Base-by-base conservation (phyloP, 1,140 invertebrate genomes). In the Drosophila trapezifrons region DNA sequence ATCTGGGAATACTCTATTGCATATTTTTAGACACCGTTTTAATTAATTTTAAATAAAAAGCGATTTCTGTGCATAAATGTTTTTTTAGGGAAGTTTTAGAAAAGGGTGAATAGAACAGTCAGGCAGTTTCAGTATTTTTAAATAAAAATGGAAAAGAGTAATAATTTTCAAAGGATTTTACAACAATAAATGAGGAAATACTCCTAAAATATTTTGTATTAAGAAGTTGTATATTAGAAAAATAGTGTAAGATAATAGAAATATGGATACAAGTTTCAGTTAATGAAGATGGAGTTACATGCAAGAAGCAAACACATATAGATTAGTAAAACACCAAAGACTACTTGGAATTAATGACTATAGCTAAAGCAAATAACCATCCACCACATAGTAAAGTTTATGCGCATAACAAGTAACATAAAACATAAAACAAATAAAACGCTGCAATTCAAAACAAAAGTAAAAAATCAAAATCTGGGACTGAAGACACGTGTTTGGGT, bases 201-300 rank as follows among this genome's bases (percentile, higher is more conserved):
- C 15, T 32, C 2, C 17, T 54, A 15, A 9, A 15, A 6, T 15
- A 27, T 27, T 6, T 27, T 27, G 17, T 10, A 15, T 4, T 17
- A 52, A 51, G 15, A 9, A 27, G 10, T 37, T 9, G 17, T 1
- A 43, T 17, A 32, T 8, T n/a, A n/a, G 3, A 63, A 22, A 32
- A 17, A 25, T 6, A 12, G 32, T 37, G n/a, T 15, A 40, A 42
- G 38, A 17, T 2, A 9, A 15, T 1, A 43, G 8, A 10, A 17
- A 42, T 5, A n/a, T 15, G 6, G 22, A 13, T 45, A 15, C 3
- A 45, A 27, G 12, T 22, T 20, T 22, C 18, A 25, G 12, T 54
- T 27, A 25, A 57, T 54, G 46, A 18, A 22, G 12, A 67, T 76
- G 73, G 22, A 35, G 47, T 76, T 76, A 59, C 73, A 76, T 76